Evolutionary conservation across 53 echinoderm and acorn worm species (phyloP).

Genomic region (Astropecten irregularis): DNA sequence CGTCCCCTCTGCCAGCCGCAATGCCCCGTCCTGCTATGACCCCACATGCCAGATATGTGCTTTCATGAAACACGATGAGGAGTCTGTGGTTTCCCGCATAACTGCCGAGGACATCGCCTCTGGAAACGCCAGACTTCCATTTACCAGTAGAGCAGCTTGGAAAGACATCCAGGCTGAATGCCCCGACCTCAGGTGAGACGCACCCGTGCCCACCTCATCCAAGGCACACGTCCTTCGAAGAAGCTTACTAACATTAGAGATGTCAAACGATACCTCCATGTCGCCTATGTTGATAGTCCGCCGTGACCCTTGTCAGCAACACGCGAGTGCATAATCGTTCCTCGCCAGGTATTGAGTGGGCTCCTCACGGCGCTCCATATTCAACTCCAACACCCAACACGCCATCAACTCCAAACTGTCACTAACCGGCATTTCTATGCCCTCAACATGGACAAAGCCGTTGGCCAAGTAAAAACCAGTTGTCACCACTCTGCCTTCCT

Average conservation of each 20-base stretch:
- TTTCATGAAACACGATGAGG: constrained; percentile 43
- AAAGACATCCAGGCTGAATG: not conserved
- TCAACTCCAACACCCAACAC: constrained; percentile 68
- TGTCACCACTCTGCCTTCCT: too few species aligned
- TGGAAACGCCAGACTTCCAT: constrained; percentile 55
- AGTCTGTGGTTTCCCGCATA: too few species aligned
- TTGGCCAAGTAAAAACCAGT: too few species aligned
- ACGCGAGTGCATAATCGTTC: constrained; percentile 66
- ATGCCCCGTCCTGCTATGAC: constrained; percentile 23
- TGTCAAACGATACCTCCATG: constrained; percentile 69
- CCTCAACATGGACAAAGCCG: constrained; percentile 73
- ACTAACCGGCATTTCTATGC: constrained; percentile 62
- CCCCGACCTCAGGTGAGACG: constrained; percentile 5
- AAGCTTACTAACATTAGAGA: constrained; percentile 72
- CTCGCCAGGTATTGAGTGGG: constrained; percentile 53
- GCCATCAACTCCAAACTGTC: constrained; percentile 51
- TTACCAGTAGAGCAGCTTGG: constrained; percentile 68
- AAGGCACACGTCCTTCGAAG: constrained; percentile 72
- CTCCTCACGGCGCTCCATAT: constrained; percentile 70
- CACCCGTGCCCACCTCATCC: constrained; percentile 53
- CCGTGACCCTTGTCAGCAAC: constrained; percentile 12
- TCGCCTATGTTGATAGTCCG: constrained; percentile 63
- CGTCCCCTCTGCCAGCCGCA: constrained; percentile 31
- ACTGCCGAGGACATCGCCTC: constrained; percentile 22
- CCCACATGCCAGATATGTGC: constrained; percentile 74